Evolutionary conservation across 2,797 vertebrate species (phyloP).

Genomic region (Muscicapa striata): DNA sequence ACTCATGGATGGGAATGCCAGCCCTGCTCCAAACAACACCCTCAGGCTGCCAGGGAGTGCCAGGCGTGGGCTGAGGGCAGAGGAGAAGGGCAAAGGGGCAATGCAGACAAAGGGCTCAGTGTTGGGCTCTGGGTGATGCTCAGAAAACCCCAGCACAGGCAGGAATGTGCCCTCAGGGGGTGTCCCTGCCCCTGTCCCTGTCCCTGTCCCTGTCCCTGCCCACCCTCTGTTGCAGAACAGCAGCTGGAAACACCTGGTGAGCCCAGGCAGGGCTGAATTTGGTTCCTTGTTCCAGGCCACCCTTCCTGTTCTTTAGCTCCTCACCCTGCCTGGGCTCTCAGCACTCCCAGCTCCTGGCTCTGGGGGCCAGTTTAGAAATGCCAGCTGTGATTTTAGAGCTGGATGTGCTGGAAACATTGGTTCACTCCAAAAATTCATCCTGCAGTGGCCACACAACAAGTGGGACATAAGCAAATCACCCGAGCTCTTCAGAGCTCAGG

Average conservation of each 20-base stretch:
- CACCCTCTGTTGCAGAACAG: not conserved
- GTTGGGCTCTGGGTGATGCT: not conserved
- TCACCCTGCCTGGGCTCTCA: not conserved
- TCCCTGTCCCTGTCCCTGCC: not conserved
- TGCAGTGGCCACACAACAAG: not conserved
- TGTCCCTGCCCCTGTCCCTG: not conserved
- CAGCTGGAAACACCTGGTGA: constrained; percentile 20
- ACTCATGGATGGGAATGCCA: no score
- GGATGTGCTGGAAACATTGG: not conserved
- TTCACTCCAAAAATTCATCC: not conserved
- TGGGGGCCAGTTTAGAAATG: not conserved
- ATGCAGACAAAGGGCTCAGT: not conserved
- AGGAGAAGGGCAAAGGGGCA: not conserved
- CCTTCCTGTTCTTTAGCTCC: not conserved
- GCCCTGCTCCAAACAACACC: not conserved
- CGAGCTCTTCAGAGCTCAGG: not conserved
- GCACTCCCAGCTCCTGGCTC: not conserved
- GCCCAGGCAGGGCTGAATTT: not conserved
- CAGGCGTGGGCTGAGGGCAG: not conserved
- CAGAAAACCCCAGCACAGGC: not conserved
- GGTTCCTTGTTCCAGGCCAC: not conserved
- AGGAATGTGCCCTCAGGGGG: not conserved
- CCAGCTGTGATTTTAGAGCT: not conserved
- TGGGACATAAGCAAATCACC: not conserved
- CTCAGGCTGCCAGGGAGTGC: not conserved